These are phyloP conservation scores for Daphoenositta chrysoptera DNA, from an alignment of 2,113 vertebrate species.

Conservation along the genomic window DNA sequence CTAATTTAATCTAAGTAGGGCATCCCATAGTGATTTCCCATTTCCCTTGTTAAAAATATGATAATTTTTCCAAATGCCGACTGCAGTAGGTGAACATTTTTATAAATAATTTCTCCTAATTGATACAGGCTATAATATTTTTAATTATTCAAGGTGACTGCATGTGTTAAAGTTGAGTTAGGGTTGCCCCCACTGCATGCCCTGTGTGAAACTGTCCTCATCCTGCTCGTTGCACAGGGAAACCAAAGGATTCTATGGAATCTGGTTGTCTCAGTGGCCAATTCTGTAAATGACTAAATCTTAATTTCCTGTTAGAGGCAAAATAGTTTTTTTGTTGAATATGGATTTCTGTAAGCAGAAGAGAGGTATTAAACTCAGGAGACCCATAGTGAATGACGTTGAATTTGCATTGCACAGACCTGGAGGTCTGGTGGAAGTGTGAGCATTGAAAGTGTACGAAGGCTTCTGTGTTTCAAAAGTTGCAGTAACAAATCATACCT, in stretches of 20 bases:
- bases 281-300: slow-evolving; percentile 54
- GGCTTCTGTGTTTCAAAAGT: slow-evolving; percentile 29
- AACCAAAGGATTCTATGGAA: slow-evolving; percentile 27
- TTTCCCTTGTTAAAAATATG: slow-evolving; percentile 75
- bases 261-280: background rate
- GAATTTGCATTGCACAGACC: slow-evolving; percentile 59
- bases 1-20: slow-evolving; percentile 81
- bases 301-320: slow-evolving; percentile 60
- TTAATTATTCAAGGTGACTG: slow-evolving; percentile 45
- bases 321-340: slow-evolving; percentile 49
- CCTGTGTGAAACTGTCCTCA: background rate
- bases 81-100: slow-evolving; percentile 68
- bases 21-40: slow-evolving; percentile 74
- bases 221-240: background rate
- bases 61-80: slow-evolving; percentile 54
- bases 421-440: slow-evolving; percentile 39
- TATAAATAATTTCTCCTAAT: slow-evolving; percentile 70
- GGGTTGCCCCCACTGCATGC: background rate
- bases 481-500: slow-evolving; percentile 37
- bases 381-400: background rate
- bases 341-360: slow-evolving; percentile 55
- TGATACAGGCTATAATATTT: slow-evolving; percentile 45
- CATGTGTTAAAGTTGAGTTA: background rate
- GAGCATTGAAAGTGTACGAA: background rate
- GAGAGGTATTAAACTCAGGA: slow-evolving; percentile 48